Base-by-base conservation (phyloP, 2,888 invertebrate genomes). In the Sarcophaga carnaria region DNA sequence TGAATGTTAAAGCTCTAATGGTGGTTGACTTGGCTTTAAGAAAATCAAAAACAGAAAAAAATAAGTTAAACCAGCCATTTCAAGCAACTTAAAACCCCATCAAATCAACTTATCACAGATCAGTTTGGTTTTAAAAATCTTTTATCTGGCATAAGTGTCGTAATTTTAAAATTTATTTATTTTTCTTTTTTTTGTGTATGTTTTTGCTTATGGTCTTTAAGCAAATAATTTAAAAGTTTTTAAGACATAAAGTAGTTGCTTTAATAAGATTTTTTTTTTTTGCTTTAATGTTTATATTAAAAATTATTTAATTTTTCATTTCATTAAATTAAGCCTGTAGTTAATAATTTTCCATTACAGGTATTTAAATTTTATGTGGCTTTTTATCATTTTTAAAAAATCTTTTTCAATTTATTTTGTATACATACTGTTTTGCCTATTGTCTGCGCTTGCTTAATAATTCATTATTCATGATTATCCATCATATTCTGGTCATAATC, bases 71-170 rank as follows among this genome's bases (percentile, higher is more conserved):
- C 54, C 3, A 54, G 4, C 17, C 17, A 75, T 27, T 12, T 54
- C 17, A 60, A 64, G 54, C 47, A 81, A 71, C 77, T 71, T 54
- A 62, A 79, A 82, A 72, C 76, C 79, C 76, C 82, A 82, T 82
- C 79, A 86, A 82, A 71, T 83, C 78, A 80, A 75, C 71, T 82
- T 81, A 87, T 87, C 86, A 81, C 75, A 78, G 80, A 84, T 84
- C 81, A 87, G 75, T 78, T 87, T 79, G 67, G 78, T 77, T 64
- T 37, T 80, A 67, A 74, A 45, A 80, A 86, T 71, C 54, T 83
- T 63, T 86, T 87, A 87, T 84, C 86, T 78, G 71, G 63, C 81
- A 87, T 87, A 79, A 83, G 78, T 79, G 83, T 87, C 78, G 81
- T 81, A 79, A 75, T 45, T 70, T 83, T 12, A 47, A 80, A 71